Base-by-base conservation (phyloP, 1,140 invertebrate species). In the Platyscapa corneri region DNA sequence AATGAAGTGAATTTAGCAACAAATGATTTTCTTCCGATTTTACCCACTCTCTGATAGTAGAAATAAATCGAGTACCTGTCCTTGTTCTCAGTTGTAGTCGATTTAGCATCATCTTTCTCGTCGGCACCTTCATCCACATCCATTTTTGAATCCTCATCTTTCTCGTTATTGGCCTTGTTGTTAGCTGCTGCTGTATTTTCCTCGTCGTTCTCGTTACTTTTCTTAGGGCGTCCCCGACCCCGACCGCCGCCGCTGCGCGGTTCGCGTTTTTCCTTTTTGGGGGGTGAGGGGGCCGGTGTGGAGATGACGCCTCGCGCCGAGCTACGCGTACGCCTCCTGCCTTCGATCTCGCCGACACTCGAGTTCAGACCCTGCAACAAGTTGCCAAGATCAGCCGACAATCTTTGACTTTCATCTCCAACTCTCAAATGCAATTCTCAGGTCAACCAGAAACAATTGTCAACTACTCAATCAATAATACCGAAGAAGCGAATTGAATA, bases 241-340 rank as follows among this genome's bases (percentile, higher is more conserved):
- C 92, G 92, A 67, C 91, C 91, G 12, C 88, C 88, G 1, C 89
- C 84, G n/a, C 90, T 89, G 8, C 87, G 90, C 20, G 93, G 89
- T 32, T 94, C 94, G 20, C 90, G 90, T 64, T 94, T 94, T 32
- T 93, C 92, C 75, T 93, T 93, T 49, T 93, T 93, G 0, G 94
- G 90, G 8, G 94, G 94, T 20, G 93, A 92, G 64, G 93, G 93
- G 10, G 92, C 90, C 32, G 92, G 90, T 10, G 91, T 89, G 0
- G 91, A 86, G 5, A 90, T 87, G 10, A 93, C 86, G 20, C 93
- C 93, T 84, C 93, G 88, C 42, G 93, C 92, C 60, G 93, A 93
- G 86, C 93, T 94, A 39, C 94, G 92, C 10, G 94, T 94, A 83
- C 93, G 93, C 83, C 94, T 91, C 83, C 93, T 91, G 7, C 94